Evolutionary conservation across 2,113 vertebrate genomes (phyloP), one percentile per base, ranked within the genome.

Genomic region (Lampris megalopsis): DNA sequence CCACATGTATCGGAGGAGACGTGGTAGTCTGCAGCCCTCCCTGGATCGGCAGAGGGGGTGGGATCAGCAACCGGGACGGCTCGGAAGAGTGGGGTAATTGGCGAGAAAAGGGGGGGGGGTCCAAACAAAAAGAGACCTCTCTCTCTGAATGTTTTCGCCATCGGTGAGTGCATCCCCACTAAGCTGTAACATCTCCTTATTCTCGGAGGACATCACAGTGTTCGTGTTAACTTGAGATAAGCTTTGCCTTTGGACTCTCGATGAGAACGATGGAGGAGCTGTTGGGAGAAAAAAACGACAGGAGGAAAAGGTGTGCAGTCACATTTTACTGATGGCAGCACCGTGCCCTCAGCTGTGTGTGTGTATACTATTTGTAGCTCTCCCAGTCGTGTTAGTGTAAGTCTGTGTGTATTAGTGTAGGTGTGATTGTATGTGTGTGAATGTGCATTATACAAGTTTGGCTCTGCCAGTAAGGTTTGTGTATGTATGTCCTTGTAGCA

Each of bases 191-290:
- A 86, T 88, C 80, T 68, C 77, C 54, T 77, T 71, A 60, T 78
- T 82, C 86, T 87, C 86, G 41, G 6, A 86, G 87, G 85, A 84
- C 45, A 42, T 75, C 80, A 64, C 71, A 53, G 73, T 0, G 63
- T 81, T 75, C 63, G 62, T 86, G 83, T 76, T 89, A 72, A 84
- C 85, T 86, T 79, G 79, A 82, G 81, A 82, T 79, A 82, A 89
- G 88, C 80, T 86, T 76, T 75, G 79, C 72, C 72, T 84, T 52
- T 73, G 72, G 84, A 88, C 85, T 86, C 75, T 68, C 82, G 85
- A 90, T 78, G 86, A 84, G 85, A 74, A 80, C 6, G 67, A 80
- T 76, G 74, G 35, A 9, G 82, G 77, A 71, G 80, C 58, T 66
- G 82, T 78, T 80, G 76, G 73, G 80, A 54, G 74, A 67, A 71